A percentile compares a stretch with the other conserved stretches of the same genome.
phyloP scores from a whole-genome alignment of 2,888 invertebrate species.

The Orthosia gracilis region DNA sequence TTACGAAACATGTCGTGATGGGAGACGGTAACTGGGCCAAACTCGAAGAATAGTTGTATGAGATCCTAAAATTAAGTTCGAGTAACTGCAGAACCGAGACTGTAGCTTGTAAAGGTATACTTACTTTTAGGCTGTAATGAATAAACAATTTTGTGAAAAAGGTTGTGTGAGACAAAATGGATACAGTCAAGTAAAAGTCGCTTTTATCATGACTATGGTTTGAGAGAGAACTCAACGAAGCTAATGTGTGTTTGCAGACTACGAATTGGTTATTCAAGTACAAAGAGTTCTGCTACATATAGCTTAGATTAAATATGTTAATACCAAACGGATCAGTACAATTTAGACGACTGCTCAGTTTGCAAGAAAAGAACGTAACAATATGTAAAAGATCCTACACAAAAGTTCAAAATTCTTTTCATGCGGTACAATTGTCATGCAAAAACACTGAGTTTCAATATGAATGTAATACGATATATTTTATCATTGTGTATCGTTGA shows the following conservation, averaged over 20 bases:
- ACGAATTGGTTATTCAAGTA: constrained; percentile 1
- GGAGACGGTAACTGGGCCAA: constrained; percentile 46
- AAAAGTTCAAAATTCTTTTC: constrained; percentile 56
- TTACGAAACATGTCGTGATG: constrained; percentile 61
- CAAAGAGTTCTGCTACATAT: background rate
- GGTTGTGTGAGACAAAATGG: background rate
- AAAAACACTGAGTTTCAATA: constrained; percentile 52
- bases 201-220: background rate
- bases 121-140: constrained; percentile 30
- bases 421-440: constrained; percentile 52
- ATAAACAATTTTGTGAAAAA: constrained; percentile 21
- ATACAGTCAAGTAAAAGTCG: background rate
- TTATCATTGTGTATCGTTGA: constrained; percentile 44
- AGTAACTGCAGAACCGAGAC: constrained; percentile 36
- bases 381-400: constrained; percentile 46
- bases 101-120: constrained; percentile 15
- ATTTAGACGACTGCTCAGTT: constrained; percentile 36
- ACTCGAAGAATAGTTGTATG: constrained; percentile 63
- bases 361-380: constrained; percentile 34
- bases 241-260: background rate
- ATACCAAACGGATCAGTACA: constrained; percentile 22
- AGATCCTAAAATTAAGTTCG: constrained; percentile 59
- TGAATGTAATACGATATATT: constrained; percentile 48
- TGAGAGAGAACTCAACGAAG: background rate
- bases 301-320: constrained; percentile 32